Percentiles rank a stretch among this genome's conserved stretches.
These are phyloP conservation scores for Lamellibrachia luymesi DNA, from an alignment of 1,140 invertebrate species.

Conservation along the genomic window DNA sequence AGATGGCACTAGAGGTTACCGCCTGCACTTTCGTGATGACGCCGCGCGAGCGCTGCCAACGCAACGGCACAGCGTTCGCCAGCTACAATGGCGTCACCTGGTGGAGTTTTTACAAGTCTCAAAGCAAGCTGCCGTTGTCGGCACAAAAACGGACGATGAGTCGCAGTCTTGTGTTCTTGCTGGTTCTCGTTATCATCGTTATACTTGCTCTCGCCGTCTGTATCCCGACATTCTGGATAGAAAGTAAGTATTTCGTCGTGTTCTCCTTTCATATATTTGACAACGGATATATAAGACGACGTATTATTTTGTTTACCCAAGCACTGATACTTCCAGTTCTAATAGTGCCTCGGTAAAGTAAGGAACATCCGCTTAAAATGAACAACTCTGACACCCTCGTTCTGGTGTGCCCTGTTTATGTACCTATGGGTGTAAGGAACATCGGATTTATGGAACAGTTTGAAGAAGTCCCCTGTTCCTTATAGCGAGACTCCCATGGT, in stretches of 20 bases:
- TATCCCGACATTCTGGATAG: background rate
- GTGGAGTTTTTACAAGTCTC: background rate
- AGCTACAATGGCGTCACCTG: background rate
- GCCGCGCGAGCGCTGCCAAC: background rate
- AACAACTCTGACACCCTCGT: too few relatives aligned
- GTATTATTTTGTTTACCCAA: too few relatives aligned
- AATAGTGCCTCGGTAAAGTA: too few relatives aligned
- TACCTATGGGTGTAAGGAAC: too few relatives aligned
- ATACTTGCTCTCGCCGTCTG: background rate
- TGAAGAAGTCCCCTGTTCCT: too few relatives aligned
- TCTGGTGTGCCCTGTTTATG: too few relatives aligned
- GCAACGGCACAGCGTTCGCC: background rate
- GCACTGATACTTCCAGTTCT: too few relatives aligned
- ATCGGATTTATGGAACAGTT: too few relatives aligned
- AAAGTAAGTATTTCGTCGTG: background rate
- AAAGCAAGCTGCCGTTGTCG: background rate
- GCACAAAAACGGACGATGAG: background rate
- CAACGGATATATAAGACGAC: too few relatives aligned
- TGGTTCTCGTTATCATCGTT: background rate
- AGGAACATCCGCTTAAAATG: too few relatives aligned
- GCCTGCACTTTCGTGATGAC: background rate
- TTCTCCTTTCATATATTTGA: background rate
- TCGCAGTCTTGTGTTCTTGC: background rate
- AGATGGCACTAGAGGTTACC: background rate
- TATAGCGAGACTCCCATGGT: too few relatives aligned